phyloP scores from a whole-genome alignment of 2,113 vertebrate species.

The Syngnathus typhle region DNA sequence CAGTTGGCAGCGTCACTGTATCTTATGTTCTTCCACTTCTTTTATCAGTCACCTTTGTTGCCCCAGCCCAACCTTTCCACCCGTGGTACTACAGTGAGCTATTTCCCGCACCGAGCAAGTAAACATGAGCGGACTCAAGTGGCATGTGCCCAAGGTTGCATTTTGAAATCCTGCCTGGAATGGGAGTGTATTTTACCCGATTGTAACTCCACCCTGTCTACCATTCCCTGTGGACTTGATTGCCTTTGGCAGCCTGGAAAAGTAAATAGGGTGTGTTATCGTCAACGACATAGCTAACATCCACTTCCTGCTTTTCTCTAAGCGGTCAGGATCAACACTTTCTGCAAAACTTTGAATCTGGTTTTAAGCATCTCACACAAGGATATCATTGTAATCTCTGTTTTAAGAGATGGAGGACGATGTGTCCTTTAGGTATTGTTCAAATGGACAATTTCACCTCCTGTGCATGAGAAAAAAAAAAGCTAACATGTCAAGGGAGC shows the following conservation, averaged over 20 bases:
- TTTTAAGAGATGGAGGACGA: conserved; percentile 3
- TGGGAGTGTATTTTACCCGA: conserved; percentile 45
- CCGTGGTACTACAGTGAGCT: conserved; percentile 34
- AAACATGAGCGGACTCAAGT: conserved; percentile 26
- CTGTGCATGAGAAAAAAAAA: conserved; percentile 9
- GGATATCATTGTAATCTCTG: background rate
- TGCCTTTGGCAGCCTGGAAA: conserved; percentile 44
- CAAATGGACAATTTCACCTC: conserved; percentile 15
- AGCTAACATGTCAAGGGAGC: conserved; percentile 40
- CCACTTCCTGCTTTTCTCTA: conserved; percentile 50
- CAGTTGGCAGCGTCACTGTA: conserved; percentile 2
- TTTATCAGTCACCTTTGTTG: conserved; percentile 31
- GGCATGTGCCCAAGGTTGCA: conserved; percentile 50
- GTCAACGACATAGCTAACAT: conserved; percentile 34
- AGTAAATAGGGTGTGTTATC: conserved; percentile 58
- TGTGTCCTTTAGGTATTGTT: conserved; percentile 1
- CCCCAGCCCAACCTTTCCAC: conserved; percentile 31
- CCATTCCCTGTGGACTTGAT: conserved; percentile 36
- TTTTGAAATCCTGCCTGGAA: conserved; percentile 50
- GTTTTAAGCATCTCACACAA: conserved; percentile 52
- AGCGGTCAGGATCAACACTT: conserved; percentile 21
- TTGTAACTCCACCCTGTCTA: conserved; percentile 25
- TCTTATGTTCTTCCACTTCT: conserved; percentile 9
- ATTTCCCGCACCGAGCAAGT: conserved; percentile 31
- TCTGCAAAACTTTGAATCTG: conserved; percentile 17